Evolutionary conservation across 1,140 invertebrate genomes (phyloP).

Genomic region (Drosophila paulistorum): DNA sequence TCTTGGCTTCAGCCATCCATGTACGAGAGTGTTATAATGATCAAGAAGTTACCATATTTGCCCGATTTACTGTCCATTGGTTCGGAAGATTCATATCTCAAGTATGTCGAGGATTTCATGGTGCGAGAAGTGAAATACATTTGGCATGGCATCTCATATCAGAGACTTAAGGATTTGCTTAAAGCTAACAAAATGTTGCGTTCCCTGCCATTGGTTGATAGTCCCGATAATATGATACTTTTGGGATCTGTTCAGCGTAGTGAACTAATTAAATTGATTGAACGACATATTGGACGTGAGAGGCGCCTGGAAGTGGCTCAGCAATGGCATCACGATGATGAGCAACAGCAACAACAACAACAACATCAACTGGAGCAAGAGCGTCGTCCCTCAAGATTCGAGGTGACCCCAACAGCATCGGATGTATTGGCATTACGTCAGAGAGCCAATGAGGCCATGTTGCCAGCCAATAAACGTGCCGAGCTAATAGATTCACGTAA

Average conservation of each 20-base stretch:
- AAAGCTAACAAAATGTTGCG: constrained; percentile 87
- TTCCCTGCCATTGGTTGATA: constrained; percentile 95
- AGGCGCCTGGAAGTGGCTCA: constrained; percentile 89
- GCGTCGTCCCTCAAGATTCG: constrained; percentile 86
- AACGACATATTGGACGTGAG: constrained; percentile 93
- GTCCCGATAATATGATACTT: constrained; percentile 95
- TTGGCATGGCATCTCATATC: constrained; percentile 95
- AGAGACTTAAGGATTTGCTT: constrained; percentile 91
- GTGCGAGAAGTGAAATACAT: constrained; percentile 95
- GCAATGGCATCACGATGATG: constrained; percentile 84
- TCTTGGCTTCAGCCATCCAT: constrained; percentile 97
- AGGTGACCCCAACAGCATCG: constrained; percentile 86
- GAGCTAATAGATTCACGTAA: constrained; percentile 84
- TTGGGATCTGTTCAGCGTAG: constrained; percentile 95
- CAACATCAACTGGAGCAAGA: constrained; percentile 70
- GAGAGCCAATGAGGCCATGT: too few species aligned
- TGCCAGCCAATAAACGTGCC: constrained; percentile 60
- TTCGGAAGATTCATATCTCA: constrained; percentile 92
- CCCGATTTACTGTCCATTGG: constrained; percentile 85
- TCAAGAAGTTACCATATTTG: constrained; percentile 98
- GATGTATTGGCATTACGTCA: constrained; percentile 84
- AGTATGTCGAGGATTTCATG: constrained; percentile 99
- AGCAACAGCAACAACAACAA: constrained; percentile 57
- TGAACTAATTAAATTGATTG: constrained; percentile 94
- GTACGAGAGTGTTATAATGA: constrained; percentile 98